Evolutionary conservation across 2,797 vertebrate genomes (phyloP).

Genomic region (Gouania willdenowi): DNA sequence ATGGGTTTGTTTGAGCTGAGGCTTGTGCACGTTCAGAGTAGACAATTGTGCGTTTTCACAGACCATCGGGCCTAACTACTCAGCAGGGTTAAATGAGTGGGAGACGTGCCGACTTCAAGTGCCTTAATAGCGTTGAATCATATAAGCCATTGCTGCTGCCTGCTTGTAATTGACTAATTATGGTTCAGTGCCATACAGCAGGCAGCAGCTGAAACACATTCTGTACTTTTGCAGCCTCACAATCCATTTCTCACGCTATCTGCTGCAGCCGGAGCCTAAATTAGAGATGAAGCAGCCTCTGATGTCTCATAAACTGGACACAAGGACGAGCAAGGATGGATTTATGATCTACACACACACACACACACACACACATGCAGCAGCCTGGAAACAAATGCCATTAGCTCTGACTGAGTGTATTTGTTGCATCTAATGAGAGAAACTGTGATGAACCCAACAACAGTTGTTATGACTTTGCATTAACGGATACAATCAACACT

Average conservation of each 20-base stretch:
- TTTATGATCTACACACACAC: too few species aligned
- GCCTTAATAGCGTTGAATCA: constrained; percentile 58
- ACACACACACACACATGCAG: constrained; percentile 1
- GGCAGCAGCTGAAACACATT: constrained; percentile 41
- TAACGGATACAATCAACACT: too few species aligned
- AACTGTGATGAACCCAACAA: constrained; percentile 19
- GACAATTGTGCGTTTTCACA: too few species aligned
- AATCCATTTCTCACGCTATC: constrained; percentile 49
- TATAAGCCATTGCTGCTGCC: constrained; percentile 42
- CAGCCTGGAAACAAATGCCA: constrained; percentile 1
- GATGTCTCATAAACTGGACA: constrained; percentile 20
- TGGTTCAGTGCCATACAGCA: constrained; percentile 22
- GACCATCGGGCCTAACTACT: constrained; percentile 27
- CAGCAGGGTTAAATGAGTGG: constrained; percentile 47
- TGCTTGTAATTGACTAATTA: constrained; percentile 59
- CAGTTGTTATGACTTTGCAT: too few species aligned
- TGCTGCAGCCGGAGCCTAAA: constrained; percentile 21
- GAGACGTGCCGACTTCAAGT: constrained; percentile 52
- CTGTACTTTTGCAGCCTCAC: constrained; percentile 22
- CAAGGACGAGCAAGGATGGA: constrained; percentile 5
- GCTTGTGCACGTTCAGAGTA: too few species aligned
- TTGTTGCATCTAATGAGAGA: constrained; percentile 9
- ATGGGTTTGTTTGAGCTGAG: too few species aligned
- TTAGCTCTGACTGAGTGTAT: constrained; percentile 12
- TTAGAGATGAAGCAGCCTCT: constrained; percentile 17